A percentile compares a stretch with the other conserved stretches of the same genome.
Evolutionary conservation across 1,140 invertebrate species (phyloP).

Genomic region (Tenebrio molitor): DNA sequence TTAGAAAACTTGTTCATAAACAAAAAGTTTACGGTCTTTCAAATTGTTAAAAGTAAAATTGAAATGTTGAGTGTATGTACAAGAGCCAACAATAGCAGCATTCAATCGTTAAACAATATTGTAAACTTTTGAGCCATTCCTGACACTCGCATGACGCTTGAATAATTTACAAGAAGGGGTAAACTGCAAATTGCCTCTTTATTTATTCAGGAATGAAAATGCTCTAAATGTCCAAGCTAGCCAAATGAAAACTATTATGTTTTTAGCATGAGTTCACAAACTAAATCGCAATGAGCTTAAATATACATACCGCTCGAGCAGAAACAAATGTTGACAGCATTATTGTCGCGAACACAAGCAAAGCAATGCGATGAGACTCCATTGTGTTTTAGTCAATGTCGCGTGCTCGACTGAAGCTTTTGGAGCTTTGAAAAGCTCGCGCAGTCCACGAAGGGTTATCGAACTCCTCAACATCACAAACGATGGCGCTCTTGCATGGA

Average conservation of each 20-base stretch:
- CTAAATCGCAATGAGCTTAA: constrained; percentile 2
- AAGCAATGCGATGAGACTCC: constrained; percentile 4
- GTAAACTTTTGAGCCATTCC: background rate
- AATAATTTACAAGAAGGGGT: constrained; percentile 43
- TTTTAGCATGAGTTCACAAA: too few species aligned
- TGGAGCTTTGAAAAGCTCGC: constrained; percentile 43
- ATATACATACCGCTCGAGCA: constrained; percentile 37
- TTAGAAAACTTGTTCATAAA: too few species aligned
- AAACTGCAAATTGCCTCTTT: constrained; percentile 36
- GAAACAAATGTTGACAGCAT: constrained; percentile 16
- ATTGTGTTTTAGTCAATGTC: constrained; percentile 1
- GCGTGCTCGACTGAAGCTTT: constrained; percentile 45
- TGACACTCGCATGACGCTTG: constrained; percentile 24
- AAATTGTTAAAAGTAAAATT: too few species aligned
- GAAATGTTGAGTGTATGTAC: too few species aligned
- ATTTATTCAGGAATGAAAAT: constrained; percentile 34
- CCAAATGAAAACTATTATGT: too few species aligned
- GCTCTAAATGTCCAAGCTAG: background rate
- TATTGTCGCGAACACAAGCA: constrained; percentile 35
- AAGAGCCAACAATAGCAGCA: too few species aligned
- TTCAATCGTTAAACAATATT: too few species aligned
- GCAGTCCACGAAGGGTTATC: too few species aligned
- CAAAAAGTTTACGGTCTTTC: too few species aligned
- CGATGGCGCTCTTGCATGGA: constrained; percentile 1
- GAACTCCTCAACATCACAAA: too few species aligned